Base-by-base conservation (phyloP, 2,113 vertebrate species). In the Lepus americanus region DNA sequence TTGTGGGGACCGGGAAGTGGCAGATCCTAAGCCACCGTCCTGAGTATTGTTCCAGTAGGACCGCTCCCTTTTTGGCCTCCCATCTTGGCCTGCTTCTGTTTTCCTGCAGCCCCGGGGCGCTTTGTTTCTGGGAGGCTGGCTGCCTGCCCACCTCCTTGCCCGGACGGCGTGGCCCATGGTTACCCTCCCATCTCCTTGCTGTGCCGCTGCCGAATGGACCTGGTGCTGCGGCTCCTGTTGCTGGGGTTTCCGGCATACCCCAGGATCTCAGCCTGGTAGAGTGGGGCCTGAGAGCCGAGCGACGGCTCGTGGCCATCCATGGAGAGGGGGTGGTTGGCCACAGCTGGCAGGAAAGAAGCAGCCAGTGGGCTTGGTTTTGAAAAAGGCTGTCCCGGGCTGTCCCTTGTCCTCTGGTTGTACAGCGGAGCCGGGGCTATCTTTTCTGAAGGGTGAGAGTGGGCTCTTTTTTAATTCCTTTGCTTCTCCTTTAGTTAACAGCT, bases 101-200 rank as follows among this genome's bases (percentile, higher is more conserved):
- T 89, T 44, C 23, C 66, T 84, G 69, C 14, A n/a, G 72, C n/a
- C 33, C 72, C n/a, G 17, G 36, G 93, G 70, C 77, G 72, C 66
- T 91, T 87, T 81, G 81, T 81, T 92, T 94, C 44, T 33, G 87
- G 69, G 72, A 79, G 69, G 64, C 69, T 76, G 90, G 86, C 74
- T 81, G 55, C 33, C 92, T 55, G 70, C 73, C 59, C 88, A 12
- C 81, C 88, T 90, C 80, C 90, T 84, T 31, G 51, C 12, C 0
- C 1, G 63, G 79, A 53, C 33, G 29, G 9, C 53, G 44, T 20
- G 25, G 53, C 80, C 70, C 61, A 49, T 67, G 36, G n/a, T 61
- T 69, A 12, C 31, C 44, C n/a, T 89, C 31, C 72, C 22, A 25
- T 64, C 39, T 33, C 85, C 90, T 95, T 53, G 63, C 72, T 87